Base-by-base conservation (phyloP, 2,888 invertebrate species). In the Tipula confusa region DNA sequence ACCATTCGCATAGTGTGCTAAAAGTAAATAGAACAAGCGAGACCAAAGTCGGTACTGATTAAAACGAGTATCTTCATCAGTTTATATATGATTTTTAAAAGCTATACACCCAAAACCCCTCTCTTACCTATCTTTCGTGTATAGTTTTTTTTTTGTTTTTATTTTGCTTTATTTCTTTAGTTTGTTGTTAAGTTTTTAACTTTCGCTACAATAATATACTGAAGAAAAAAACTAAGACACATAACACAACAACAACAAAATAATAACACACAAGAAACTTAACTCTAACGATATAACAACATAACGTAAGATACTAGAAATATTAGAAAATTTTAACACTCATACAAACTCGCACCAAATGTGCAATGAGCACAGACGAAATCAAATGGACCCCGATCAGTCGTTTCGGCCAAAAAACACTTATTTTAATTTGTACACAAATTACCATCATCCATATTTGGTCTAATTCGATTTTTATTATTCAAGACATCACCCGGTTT, bases 1-100 rank as follows among this genome's bases (percentile, higher is more conserved):
- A 89, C 89, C 89, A 89, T 88, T 87, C 89, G 89, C 89, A 89
- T 89, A 82, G 88, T 89, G 89, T 89, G 88, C 89, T 88, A 83
- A 83, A 29, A 83, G 48, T 83, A 48, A 29, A 48, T 83, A 48
- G 48, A 87, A 87, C 87, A 87, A 87, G 89, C 85, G 85, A 86
- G 89, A 89, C 89, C 88, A 88, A 88, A 89, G 87, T 87, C 87
- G 89, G 88, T 89, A 89, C 89, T 89, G 89, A 89, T 87, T 89
- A 87, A 87, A 86, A 85, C 86, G 86, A 84, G 86, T 85, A 86
- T 86, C 87, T 86, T 86, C 86, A 86, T 87, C 87, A 86, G 87
- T 88, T 89, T 89, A 87, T 89, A 89, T 89, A 89, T 83, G 83
- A 43, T 83, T 83, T 48, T 29, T 29, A 83, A 83, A 83, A 48